Base-by-base conservation (phyloP, 2,113 vertebrate species). In the Motacilla tschutschensis region DNA sequence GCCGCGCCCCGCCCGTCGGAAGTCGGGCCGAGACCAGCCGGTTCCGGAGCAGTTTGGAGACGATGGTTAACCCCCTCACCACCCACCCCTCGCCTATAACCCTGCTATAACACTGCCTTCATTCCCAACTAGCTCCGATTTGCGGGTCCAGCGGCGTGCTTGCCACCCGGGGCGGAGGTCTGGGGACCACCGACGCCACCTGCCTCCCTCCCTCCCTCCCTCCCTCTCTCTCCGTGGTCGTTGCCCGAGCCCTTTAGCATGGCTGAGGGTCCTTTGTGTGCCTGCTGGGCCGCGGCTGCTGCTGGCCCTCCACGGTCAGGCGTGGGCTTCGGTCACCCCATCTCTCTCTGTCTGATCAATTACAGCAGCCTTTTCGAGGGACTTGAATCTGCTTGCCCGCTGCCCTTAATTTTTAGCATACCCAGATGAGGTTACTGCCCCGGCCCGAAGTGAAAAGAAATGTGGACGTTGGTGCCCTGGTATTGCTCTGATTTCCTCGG, bases 401-500 rank as follows among this genome's bases (percentile, higher is more conserved):
- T 92, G 91, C 93, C 88, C 87, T 94, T 88, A 90, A 81, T 94
- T 92, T 95, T 93, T 91, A 94, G 89, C 86, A 72, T 78, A 59
- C 38, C 84, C 84, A 38, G 86, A 79, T 91, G 77, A 91, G 95
- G 91, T 92, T 83, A 89, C 78, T 87, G 85, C 83, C 91, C 84
- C 88, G 54, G 82, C 90, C 75, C 58, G 60, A 81, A 65, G 72
- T 84, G 71, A 85, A 95, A 96, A 92, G 95, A 89, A 93, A 73
- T 11, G 83, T 76, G 76, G 80, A 94, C 94, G 95, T 93, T 92
- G 92, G 94, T 95, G 96, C 93, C 96, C 97, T 97, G 96, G 96
- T 96, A 96, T 80, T 94, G 96, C 97, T 98, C 97, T 94, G 95
- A 98, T 99, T 98, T 98, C 97, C 96, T 96, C 97, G 98, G 97